phyloP scores from a whole-genome alignment of 2,113 vertebrate genomes.

The Clarias macrocephalus region DNA sequence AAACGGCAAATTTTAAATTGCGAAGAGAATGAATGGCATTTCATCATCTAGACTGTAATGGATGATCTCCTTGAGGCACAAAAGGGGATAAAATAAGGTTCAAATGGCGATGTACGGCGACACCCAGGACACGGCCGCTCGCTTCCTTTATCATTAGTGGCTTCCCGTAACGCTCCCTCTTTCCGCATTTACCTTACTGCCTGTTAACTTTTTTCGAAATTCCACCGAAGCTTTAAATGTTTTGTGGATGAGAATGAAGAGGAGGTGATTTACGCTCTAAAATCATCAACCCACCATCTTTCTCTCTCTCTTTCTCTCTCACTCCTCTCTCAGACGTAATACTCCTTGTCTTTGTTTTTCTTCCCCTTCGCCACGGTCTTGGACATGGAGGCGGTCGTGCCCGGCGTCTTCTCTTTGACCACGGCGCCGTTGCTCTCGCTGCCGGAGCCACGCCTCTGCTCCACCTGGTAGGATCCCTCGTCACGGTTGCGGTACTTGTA shows the following conservation, averaged over 20 bases:
- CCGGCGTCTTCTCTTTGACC: conserved; percentile 84
- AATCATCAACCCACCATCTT: conserved; percentile 45
- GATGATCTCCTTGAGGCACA: conserved; percentile 50
- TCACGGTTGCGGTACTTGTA: conserved; percentile 97
- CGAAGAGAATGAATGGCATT: conserved; percentile 49
- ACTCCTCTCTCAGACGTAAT: conserved; percentile 81
- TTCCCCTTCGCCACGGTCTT: conserved; percentile 87
- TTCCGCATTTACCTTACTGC: conserved; percentile 16
- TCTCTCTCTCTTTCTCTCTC: conserved; percentile 31
- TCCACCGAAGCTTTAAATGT: conserved; percentile 39
- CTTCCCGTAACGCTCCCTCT: neutral
- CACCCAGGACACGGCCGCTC: conserved; percentile 16
- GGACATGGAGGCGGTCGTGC: conserved; percentile 72
- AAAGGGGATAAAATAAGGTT: conserved; percentile 46
- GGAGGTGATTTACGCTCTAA: conserved; percentile 43
- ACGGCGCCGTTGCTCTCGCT: conserved; percentile 84
- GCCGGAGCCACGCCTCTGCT: conserved; percentile 85
- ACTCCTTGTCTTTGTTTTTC: conserved; percentile 96
- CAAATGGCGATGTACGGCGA: conserved; percentile 44
- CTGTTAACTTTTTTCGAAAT: conserved; percentile 25
- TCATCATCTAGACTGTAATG: conserved; percentile 52
- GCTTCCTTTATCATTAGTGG: conserved; percentile 16
- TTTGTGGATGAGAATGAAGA: conserved; percentile 50
- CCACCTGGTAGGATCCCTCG: conserved; percentile 91
- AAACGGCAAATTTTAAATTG: conserved; percentile 45